These are phyloP conservation scores for Tetragonisca angustula DNA, from an alignment of 2,888 invertebrate species.

Conservation along the genomic window DNA sequence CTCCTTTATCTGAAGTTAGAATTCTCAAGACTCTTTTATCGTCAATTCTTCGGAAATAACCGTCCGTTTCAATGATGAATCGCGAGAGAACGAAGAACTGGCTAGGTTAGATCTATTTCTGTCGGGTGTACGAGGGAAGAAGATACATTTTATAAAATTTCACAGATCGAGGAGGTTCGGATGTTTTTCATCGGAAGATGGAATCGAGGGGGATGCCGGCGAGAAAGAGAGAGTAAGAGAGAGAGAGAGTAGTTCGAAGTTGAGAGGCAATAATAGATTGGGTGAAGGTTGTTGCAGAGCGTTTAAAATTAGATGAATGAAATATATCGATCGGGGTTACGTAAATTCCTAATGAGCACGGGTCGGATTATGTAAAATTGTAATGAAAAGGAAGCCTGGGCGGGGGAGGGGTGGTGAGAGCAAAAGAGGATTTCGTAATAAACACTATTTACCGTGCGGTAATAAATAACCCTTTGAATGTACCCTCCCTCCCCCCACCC, in stretches of 20 bases:
- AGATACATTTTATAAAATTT: not conserved
- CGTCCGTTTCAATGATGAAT: not conserved
- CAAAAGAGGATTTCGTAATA: not conserved
- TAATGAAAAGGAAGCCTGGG: not conserved
- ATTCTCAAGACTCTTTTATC: not conserved
- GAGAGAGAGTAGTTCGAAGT: slow-evolving; percentile 14
- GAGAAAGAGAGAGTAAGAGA: too few relatives aligned
- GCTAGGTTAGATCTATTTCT: too few relatives aligned
- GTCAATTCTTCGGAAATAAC: not conserved
- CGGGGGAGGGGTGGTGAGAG: too few relatives aligned
- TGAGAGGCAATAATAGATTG: slow-evolving; percentile 32
- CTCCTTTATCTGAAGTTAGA: not conserved
- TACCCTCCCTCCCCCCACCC: too few relatives aligned
- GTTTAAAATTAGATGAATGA: slow-evolving; percentile 26
- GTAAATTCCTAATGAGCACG: slow-evolving; percentile 21
- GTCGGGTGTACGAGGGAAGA: not conserved
- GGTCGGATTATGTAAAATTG: slow-evolving; percentile 21
- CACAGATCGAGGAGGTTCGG: not conserved
- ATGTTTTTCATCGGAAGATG: slow-evolving; percentile 15
- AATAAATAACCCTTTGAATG: slow-evolving; percentile 20
- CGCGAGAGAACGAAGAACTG: too few relatives aligned
- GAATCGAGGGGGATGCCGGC: not conserved
- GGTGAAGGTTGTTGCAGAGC: slow-evolving; percentile 14
- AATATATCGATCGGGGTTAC: slow-evolving; percentile 21
- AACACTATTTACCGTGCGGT: not conserved